Evolutionary conservation across 2,888 invertebrate genomes (phyloP).

Genomic region (Drosophila paramelanica): DNA sequence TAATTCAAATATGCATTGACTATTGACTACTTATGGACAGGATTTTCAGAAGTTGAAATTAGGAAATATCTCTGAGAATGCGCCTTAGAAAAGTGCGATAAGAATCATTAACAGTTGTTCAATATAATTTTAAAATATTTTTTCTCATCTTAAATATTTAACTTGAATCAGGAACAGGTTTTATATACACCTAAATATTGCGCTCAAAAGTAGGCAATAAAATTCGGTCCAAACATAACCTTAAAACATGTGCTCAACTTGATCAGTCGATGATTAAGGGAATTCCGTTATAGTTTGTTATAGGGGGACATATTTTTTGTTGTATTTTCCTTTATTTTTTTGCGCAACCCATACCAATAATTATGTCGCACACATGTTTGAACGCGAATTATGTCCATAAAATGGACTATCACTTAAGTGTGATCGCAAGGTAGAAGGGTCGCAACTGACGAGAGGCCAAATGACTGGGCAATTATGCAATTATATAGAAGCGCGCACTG

Average conservation of each 20-base stretch:
- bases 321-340: constrained; percentile 5
- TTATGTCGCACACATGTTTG: constrained; percentile 74
- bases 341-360: constrained; percentile 71
- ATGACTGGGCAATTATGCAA: constrained; percentile 80
- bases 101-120: too few relatives aligned
- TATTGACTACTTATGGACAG: constrained; percentile 27
- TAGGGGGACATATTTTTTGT: constrained; percentile 38
- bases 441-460: constrained; percentile 69
- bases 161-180: too few relatives aligned
- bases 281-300: constrained; percentile 69
- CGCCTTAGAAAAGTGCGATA: too few relatives aligned
- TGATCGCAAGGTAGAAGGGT: constrained; percentile 61
- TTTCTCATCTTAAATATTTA: background rate
- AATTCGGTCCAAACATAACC: constrained; percentile 12
- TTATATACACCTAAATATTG: rapidly evolving
- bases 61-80: background rate
- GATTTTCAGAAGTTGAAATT: background rate
- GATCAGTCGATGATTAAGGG: constrained; percentile 44
- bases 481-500: constrained; percentile 65
- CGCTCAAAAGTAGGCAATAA: constrained; percentile 52
- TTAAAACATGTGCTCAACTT: constrained; percentile 23
- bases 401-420: constrained; percentile 77
- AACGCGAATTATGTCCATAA: constrained; percentile 73
- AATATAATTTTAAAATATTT: background rate
- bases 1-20: constrained; percentile 27